These are phyloP conservation scores for Ectemnius lituratus DNA, from an alignment of 2,888 invertebrate genomes.

Conservation along the genomic window DNA sequence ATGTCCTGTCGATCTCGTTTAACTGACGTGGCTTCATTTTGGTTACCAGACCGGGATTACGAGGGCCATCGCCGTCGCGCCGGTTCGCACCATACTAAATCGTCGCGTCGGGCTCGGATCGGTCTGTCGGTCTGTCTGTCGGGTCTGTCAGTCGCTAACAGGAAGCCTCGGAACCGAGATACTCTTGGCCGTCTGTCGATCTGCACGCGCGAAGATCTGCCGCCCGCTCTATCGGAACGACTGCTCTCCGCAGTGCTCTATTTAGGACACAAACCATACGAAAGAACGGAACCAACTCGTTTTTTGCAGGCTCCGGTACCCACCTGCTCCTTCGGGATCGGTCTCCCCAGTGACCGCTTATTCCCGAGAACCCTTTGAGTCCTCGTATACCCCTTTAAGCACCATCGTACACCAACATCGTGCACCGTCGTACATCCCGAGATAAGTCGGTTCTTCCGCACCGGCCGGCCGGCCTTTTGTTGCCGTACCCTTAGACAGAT, in stretches of 20 bases:
- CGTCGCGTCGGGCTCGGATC: slow-evolving; percentile 75
- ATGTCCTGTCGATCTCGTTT: slow-evolving; percentile 57
- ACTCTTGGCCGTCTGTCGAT: slow-evolving; percentile 71
- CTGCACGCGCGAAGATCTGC: slow-evolving; percentile 73
- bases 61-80: slow-evolving; percentile 90
- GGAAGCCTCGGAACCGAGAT: slow-evolving; percentile 77
- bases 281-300: slow-evolving; percentile 23
- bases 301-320: slow-evolving; percentile 8
- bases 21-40: slow-evolving; percentile 69
- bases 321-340: slow-evolving; percentile 11
- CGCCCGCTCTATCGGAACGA: slow-evolving; percentile 58
- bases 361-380: slow-evolving; percentile 4
- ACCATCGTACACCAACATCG: slow-evolving; percentile 6
- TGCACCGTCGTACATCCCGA: slow-evolving; percentile 1
- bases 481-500: slow-evolving; percentile 16
- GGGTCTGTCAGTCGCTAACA: slow-evolving; percentile 70
- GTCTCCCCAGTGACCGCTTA: slow-evolving; percentile 7
- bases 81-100: slow-evolving; percentile 91
- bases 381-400: slow-evolving; percentile 8
- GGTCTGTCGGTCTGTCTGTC: slow-evolving; percentile 67
- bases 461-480: slow-evolving; percentile 2
- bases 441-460: slow-evolving; percentile 7
- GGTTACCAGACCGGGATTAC: slow-evolving; percentile 85
- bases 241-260: slow-evolving; percentile 47
- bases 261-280: slow-evolving; percentile 13